Conservation (phyloP, 2,113 vertebrate genomes). For the Sapajus apella region DNA sequence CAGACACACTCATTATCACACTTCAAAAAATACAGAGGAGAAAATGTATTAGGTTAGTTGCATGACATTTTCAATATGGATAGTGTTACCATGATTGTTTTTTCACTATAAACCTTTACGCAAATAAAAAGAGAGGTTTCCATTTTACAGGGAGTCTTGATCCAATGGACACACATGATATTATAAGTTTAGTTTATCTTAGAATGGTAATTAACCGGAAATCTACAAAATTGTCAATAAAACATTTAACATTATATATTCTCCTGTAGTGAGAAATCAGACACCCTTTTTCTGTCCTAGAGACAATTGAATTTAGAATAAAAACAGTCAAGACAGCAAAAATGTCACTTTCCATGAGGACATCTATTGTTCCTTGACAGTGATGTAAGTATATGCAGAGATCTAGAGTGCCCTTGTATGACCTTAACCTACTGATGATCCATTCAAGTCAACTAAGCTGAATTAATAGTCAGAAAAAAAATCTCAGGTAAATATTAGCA, state of each 20-base stretch:
- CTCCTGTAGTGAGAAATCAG: neutral
- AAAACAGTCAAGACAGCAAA: constrained; percentile 32
- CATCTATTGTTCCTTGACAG: neutral
- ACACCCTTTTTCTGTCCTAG: neutral
- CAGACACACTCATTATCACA: neutral
- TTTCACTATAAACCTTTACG: neutral
- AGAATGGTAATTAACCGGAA: neutral
- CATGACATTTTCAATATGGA: constrained; percentile 21
- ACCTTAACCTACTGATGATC: neutral
- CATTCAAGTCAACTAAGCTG: neutral
- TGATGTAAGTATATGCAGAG: neutral
- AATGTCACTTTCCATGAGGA: neutral
- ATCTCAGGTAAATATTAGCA: neutral
- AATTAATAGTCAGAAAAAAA: constrained; percentile 14
- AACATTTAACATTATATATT: neutral
- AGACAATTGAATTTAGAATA: constrained; percentile 29
- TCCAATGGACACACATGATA: neutral
- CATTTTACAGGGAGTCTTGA: neutral
- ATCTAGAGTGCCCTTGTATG: neutral
- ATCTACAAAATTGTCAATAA: neutral
- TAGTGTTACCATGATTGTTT: neutral
- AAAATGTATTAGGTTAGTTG: neutral
- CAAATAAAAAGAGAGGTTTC: neutral
- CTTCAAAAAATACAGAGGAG: neutral
- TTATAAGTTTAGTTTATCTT: neutral